Percentiles rank a stretch among this genome's conserved stretches.
Evolutionary conservation across 1,140 invertebrate species (phyloP).

Genomic region (Eubasilissa regina): DNA sequence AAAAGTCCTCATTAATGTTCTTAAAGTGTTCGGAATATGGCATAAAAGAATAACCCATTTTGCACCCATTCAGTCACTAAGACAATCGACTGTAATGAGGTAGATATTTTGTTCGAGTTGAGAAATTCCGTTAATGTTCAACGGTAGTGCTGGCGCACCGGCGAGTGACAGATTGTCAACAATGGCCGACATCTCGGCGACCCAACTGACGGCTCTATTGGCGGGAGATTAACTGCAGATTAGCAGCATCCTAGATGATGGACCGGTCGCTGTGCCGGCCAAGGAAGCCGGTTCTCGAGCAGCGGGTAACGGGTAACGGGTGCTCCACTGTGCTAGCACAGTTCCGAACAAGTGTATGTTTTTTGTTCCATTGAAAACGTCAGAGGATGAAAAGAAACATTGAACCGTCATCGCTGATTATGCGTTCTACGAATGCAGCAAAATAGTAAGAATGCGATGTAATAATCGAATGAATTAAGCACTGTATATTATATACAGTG

Average conservation of each 20-base stretch:
- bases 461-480: no score
- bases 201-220: neutral
- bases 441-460: no score
- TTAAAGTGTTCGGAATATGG: no score
- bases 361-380: neutral
- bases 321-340: constrained; percentile 16
- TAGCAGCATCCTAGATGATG: constrained; percentile 17
- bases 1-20: no score
- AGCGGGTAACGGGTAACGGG: neutral
- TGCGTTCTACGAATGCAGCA: neutral
- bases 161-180: constrained; percentile 10
- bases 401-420: neutral
- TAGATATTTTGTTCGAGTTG: no score
- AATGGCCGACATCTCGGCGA: neutral
- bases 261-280: neutral
- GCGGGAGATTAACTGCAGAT: constrained; percentile 10
- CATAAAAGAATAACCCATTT: no score
- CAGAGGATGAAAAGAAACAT: neutral
- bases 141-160: neutral
- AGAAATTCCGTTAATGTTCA: no score
- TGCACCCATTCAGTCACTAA: no score
- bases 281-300: neutral
- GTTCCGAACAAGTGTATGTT: neutral
- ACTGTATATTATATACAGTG: no score
- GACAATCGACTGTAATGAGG: no score